Base-by-base conservation (phyloP, 2,113 vertebrate genomes). In the Ptilonorhynchus violaceus region DNA sequence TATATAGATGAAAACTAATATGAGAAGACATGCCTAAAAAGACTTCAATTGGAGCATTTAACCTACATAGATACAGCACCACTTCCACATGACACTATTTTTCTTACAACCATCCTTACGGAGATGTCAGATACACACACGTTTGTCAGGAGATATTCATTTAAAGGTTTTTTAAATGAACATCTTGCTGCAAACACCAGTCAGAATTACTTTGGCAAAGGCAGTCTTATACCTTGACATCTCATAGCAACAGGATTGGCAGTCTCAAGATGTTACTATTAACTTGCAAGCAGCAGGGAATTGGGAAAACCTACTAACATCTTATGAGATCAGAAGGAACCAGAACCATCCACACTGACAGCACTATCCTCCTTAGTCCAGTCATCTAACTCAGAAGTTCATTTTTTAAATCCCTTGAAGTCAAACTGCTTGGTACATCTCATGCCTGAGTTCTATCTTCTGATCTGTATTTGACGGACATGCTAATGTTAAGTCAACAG, bases 291-390 rank as follows among this genome's bases (percentile, higher is more conserved):
- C 94, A 95, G 91, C 56, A 72, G 68, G 80, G 80, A 78, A 56
- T 75, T 0, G 0, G 84, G 89, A 83, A 89, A 87, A 55, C 60
- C 94, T 85, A 92, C 64, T 75, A 85, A 75, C 66, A 94, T 44
- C 78, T 92, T 59, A 88, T 31, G 72, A 95, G 94, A 96, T 95
- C 94, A 96, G 88, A 96, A 95, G 91, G 85, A 96, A 95, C 49
- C 70, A 94, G 93, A 93, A 93, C 80, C 58, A 92, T 63, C 69
- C 80, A 88, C 62, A 83, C 10, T 37, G 55, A 86, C 41, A 89
- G 49, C 81, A 66, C 21, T 64, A 91, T 25, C 63, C 67, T 93
- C 44, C 41, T 85, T 75, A 92, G 42, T 31, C 14, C 53, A 76
- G 50, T 27, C 49, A 89, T 44, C 28, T 50, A 75, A 80, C 64